Evolutionary conservation across 2,113 vertebrate genomes (phyloP), one percentile per base, ranked within the genome.

Genomic region (Cisticola juncidis): DNA sequence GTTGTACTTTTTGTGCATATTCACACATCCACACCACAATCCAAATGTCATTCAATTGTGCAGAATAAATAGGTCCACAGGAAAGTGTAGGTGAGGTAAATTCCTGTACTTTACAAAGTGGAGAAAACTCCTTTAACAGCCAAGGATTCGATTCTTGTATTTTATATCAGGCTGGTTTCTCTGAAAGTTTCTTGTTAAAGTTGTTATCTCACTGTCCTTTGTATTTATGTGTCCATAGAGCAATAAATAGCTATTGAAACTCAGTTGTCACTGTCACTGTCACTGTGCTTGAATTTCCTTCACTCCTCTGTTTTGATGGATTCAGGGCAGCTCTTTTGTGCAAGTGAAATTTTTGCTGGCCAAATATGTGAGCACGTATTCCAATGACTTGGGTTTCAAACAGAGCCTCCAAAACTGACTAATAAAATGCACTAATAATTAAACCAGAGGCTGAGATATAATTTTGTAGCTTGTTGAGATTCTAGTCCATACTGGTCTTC

Each of bases 381-480:
- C 28, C 76, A 77, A 60, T 69, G 14, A 22, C 50, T 53, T 50
- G 21, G 12, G 22, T 69, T 88, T 91, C 47, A 15, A 56, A 48
- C 1, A 81, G 21, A 92, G 40, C 61, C 54, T 83, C 51, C 47
- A 84, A 81, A 78, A 68, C 23, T 45, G 31, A 29, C 80, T 78
- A 35, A 79, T 64, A 51, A 62, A 94, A 66, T 71, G 19, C 45
- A 65, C 16, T 38, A 38, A 38, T 38, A 38, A 45, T 81, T 94
- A 53, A 65, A 86, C 57, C 69, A 72, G 61, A 69, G 79, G 28
- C 25, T 64, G 44, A 47, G 76, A 45, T 76, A 29, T 21, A 26
- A 53, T 95, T 91, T 81, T 92, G 88, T 69, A 51, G 76, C 68
- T 74, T 61, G 22, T 78, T 77, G 72, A 92, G 71, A 86, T 88